Evolutionary conservation across 2,113 vertebrate species (phyloP).

Genomic region (Tonatia bakeri): DNA sequence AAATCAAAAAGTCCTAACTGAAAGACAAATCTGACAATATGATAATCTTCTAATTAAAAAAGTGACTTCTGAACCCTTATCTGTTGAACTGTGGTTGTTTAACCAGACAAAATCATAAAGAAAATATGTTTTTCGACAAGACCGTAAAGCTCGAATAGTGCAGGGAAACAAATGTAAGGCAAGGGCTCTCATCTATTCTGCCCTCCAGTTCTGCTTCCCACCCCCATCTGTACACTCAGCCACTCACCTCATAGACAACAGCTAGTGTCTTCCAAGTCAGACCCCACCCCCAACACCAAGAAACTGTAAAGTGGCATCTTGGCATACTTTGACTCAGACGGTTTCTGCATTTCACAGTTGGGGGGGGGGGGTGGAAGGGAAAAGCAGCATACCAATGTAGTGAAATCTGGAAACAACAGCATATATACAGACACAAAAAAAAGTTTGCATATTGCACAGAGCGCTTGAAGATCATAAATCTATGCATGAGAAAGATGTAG

Average conservation of each 20-base stretch:
- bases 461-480: constrained; percentile 91
- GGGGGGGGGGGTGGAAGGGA: neutral
- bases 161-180: constrained; percentile 74
- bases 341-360: constrained; percentile 64
- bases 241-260: constrained; percentile 67
- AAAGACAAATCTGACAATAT: constrained; percentile 85
- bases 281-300: constrained; percentile 62
- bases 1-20: constrained; percentile 76
- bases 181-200: constrained; percentile 66
- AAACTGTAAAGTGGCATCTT: constrained; percentile 53
- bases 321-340: constrained; percentile 56
- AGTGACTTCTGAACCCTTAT: constrained; percentile 81
- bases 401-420: constrained; percentile 77
- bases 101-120: constrained; percentile 82
- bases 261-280: constrained; percentile 70
- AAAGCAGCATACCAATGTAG: constrained; percentile 69
- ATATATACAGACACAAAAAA: constrained; percentile 72
- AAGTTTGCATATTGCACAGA: constrained; percentile 92
- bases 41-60: constrained; percentile 80
- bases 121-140: constrained; percentile 84
- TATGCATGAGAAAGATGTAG: constrained; percentile 96
- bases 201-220: constrained; percentile 54
- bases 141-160: constrained; percentile 80
- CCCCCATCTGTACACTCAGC: constrained; percentile 31
- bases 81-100: constrained; percentile 82